These are phyloP conservation scores for Pangasius sanitwongsei DNA, from an alignment of 2,797 vertebrate genomes.

Conservation along the genomic window DNA sequence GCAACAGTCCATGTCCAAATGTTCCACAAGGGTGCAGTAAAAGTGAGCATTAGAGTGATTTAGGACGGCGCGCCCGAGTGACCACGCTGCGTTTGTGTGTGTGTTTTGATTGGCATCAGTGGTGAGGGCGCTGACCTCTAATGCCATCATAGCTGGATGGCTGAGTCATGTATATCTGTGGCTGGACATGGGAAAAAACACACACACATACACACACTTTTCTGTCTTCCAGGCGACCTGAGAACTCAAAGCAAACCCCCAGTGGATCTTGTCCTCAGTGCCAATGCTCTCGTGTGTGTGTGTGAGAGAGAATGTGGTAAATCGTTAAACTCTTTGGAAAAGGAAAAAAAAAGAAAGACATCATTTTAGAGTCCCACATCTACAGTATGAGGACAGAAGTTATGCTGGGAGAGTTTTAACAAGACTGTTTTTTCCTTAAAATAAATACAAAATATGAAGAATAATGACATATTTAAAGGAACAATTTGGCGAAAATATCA, in stretches of 20 bases:
- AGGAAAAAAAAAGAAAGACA: neutral
- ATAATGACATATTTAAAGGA: neutral
- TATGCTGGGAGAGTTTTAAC: constrained; percentile 38
- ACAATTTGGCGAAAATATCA: neutral
- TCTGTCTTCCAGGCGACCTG: neutral
- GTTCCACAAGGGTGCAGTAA: constrained; percentile 26
- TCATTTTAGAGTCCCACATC: neutral
- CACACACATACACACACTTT: neutral
- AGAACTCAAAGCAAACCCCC: neutral
- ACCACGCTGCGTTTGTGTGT: constrained; percentile 1
- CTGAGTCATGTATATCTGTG: neutral
- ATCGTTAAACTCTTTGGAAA: neutral
- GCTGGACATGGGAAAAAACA: constrained; percentile 34
- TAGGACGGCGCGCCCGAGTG: constrained; percentile 1
- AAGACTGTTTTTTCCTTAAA: neutral
- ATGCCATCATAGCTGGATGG: constrained; percentile 23
- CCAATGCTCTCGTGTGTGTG: neutral
- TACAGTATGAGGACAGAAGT: neutral
- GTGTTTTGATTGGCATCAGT: constrained; percentile 8
- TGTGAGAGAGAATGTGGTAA: neutral
- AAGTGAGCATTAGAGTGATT: constrained; percentile 29
- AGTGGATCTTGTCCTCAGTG: neutral
- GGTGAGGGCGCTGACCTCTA: constrained; percentile 23
- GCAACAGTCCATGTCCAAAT: neutral
- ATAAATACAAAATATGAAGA: neutral